Base-by-base conservation (phyloP, 2,888 invertebrate genomes). In the Mycogona germanica region DNA sequence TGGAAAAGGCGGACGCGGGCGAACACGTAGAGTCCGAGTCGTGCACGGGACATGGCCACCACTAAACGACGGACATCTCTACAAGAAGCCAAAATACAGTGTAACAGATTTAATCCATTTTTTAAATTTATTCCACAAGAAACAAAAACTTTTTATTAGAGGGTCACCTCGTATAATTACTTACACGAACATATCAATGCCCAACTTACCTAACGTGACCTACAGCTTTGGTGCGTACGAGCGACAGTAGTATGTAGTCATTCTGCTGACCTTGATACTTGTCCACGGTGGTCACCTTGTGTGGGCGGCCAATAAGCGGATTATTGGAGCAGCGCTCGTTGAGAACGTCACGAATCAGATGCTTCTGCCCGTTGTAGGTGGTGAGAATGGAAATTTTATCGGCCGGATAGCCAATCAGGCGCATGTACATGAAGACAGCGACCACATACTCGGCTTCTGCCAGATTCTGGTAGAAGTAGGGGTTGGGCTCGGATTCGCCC, bases 201-300 rank as follows among this genome's bases (percentile, higher is more conserved):
- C 42, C 57, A 37, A 60, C 70, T 9, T 47, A 51, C 72, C 97
- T 76, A 59, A 98, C 77, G 75, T 98, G 98, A 35, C 98, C 98
- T n/a, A 98, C 96, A 1, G 92, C 88, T 66, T 84, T 84, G 0
- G 97, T 97, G 58, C 96, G 79, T 23, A 99, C 98, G 45, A 99
- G 73, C 0, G 97, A 98, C 47, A 99, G 77, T 17, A 99, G 76
- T 57, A 99, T 93, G 66, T 89, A 93, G 72, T 99, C 98, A 71
- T 99, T 99, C 72, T 99, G 98, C 67, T 99, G 98, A 55, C 98
- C 98, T 68, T 99, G 98, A 70, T 95, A 99, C 68, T 97, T 96
- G 73, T 98, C 98, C 19, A 99, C 98, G 0, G 98, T 99, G 0
- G 75, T 74, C 44, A 76, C 68, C 76, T 92, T 95, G 61, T 86